These are phyloP conservation scores for Tinamus major DNA, from an alignment of 2,797 vertebrate species.

Conservation along the genomic window DNA sequence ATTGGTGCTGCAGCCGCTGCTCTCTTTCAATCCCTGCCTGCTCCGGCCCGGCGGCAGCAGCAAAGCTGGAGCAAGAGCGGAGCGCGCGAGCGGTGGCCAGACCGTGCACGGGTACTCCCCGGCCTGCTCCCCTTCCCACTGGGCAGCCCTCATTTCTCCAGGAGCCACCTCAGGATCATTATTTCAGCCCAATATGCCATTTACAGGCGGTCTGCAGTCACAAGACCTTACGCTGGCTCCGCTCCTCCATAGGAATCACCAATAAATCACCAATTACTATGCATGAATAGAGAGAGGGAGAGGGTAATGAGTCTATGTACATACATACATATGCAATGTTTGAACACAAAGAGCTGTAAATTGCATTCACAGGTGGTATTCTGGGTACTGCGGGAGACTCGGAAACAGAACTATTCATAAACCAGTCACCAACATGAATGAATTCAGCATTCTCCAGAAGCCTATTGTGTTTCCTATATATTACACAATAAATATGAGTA, in stretches of 20 bases:
- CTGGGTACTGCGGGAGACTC: conserved; percentile 59
- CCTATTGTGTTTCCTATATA: conserved; percentile 72
- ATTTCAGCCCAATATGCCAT: not conserved
- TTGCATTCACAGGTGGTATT: conserved; percentile 73
- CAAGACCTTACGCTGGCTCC: not conserved
- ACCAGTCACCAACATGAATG: conserved; percentile 61
- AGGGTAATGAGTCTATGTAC: conserved; percentile 64
- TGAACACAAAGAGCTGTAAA: conserved; percentile 70
- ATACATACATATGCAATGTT: conserved; percentile 72
- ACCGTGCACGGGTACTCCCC: not conserved
- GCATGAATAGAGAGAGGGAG: conserved; percentile 61
- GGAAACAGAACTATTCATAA: conserved; percentile 71
- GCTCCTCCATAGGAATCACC: conserved; percentile 31
- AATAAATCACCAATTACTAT: conserved; percentile 68
- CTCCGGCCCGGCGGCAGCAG: not conserved
- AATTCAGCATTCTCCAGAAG: conserved; percentile 64
- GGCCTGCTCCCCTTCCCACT: not conserved
- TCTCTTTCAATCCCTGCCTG: not conserved
- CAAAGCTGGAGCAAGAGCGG: not conserved
- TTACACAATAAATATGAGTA: conserved; percentile 70
- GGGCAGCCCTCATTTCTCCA: not conserved
- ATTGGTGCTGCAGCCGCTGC: not conserved
- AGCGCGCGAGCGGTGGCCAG: rapidly evolving
- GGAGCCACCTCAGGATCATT: not conserved
- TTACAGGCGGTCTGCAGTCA: not conserved